phyloP scores from a whole-genome alignment of 2,888 invertebrate genomes.

The Frankliniella intonsa region DNA sequence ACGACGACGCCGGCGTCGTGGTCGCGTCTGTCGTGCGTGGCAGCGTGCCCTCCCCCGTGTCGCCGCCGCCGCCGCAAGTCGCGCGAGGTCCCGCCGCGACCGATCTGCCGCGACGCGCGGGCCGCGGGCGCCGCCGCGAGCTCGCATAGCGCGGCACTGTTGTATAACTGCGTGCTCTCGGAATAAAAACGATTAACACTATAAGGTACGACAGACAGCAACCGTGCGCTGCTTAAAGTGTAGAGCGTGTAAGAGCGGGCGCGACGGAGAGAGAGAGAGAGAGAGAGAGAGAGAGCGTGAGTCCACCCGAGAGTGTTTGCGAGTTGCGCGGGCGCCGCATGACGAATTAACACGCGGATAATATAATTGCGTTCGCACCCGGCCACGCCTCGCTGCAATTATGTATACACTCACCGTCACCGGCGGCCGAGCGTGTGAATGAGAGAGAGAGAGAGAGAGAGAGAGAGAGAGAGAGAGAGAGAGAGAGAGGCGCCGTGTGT shows the following conservation, averaged over 20 bases:
- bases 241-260: too few relatives aligned
- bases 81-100: too few relatives aligned
- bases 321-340: background rate
- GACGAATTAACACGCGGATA: background rate
- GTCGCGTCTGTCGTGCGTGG: background rate
- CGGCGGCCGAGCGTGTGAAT: background rate
- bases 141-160: too few relatives aligned
- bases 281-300: background rate
- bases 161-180: too few relatives aligned
- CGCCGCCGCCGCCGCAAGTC: background rate
- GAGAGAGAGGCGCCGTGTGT: background rate
- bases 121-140: too few relatives aligned
- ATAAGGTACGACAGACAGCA: too few relatives aligned
- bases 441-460: background rate
- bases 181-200: too few relatives aligned
- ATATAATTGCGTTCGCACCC: background rate
- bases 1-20: background rate
- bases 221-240: too few relatives aligned
- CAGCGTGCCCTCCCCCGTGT: background rate
- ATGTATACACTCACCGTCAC: background rate
- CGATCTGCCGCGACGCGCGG: too few relatives aligned
- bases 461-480: background rate
- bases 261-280: too few relatives aligned
- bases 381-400: constrained; percentile 10
- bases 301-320: background rate